A percentile compares a stretch with the other conserved stretches of the same genome.
Evolutionary conservation across 1,140 invertebrate genomes (phyloP).

Genomic region (Odontomachus brunneus): DNA sequence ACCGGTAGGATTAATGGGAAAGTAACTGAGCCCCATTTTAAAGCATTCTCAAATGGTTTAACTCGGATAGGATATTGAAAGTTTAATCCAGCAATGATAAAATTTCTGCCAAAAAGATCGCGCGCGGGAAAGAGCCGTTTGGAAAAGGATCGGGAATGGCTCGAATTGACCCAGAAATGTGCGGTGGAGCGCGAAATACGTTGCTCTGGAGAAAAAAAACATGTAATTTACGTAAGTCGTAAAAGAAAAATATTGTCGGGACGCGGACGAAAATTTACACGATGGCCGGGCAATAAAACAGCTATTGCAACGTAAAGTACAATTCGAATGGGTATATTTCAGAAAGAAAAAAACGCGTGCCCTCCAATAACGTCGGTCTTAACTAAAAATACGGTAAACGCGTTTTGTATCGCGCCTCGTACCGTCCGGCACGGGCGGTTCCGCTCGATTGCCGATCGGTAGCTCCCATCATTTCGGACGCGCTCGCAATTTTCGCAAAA

Average conservation of each 20-base stretch:
- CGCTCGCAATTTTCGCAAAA: conserved; percentile 32
- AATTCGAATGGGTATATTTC: conserved; percentile 42
- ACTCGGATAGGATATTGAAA: too few relatives aligned
- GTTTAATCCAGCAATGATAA: too few relatives aligned
- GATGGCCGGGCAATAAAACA: conserved; percentile 37
- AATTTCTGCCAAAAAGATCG: background rate
- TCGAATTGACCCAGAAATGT: background rate
- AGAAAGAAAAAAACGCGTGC: background rate
- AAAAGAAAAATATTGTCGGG: conserved; percentile 44
- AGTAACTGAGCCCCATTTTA: too few relatives aligned
- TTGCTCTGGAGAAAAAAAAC: background rate
- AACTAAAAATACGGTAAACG: conserved; percentile 48
- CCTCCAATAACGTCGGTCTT: conserved; percentile 26
- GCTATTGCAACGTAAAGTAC: conserved; percentile 36
- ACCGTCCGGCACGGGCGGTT: background rate
- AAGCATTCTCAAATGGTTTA: too few relatives aligned
- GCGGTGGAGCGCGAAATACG: background rate
- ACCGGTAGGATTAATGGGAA: too few relatives aligned
- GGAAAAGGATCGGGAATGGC: background rate
- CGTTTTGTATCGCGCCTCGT: conserved; percentile 37
- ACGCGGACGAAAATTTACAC: conserved; percentile 37
- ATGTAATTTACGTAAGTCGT: conserved; percentile 19
- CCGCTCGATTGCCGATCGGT: conserved; percentile 27
- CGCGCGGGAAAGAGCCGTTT: background rate
- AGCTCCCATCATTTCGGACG: conserved; percentile 25